Percentiles rank a stretch among this genome's conserved stretches.
Conservation (phyloP, 2,888 invertebrate species). For the Drosophila phalerata region DNA sequence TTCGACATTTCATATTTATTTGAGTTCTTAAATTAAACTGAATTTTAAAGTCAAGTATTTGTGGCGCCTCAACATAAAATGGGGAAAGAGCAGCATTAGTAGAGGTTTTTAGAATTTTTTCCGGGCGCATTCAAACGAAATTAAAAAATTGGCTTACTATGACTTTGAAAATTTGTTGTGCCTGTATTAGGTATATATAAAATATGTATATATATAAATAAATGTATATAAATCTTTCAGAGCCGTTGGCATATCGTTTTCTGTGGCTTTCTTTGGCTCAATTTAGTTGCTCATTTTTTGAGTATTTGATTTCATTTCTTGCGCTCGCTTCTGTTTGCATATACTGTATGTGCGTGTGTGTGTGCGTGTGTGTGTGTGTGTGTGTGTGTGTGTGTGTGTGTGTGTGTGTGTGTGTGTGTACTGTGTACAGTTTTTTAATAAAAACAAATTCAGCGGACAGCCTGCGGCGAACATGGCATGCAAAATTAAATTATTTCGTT, state of each 20-base stretch:
- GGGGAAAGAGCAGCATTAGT: neutral
- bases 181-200: conserved; percentile 11
- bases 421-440: conserved; percentile 74
- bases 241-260: conserved; percentile 39
- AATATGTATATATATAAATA: conserved; percentile 4
- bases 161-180: conserved; percentile 41
- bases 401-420: conserved; percentile 19
- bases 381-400: conserved; percentile 25
- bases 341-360: conserved; percentile 23
- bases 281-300: conserved; percentile 72
- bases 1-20: neutral
- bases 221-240: conserved; percentile 23
- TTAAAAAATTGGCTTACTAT: conserved; percentile 54
- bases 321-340: conserved; percentile 36
- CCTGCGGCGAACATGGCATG: conserved; percentile 79
- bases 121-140: conserved; percentile 17
- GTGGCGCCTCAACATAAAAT: neutral
- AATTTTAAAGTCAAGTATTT: conserved; percentile 14
- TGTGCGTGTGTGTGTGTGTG: conserved; percentile 19
- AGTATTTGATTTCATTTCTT: conserved; percentile 78
- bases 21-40: neutral
- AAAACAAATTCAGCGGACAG: conserved; percentile 77
- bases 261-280: conserved; percentile 37
- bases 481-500: conserved; percentile 79
- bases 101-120: neutral